These are phyloP conservation scores for Meloidogyne exigua DNA, from an alignment of 1,140 invertebrate species.

Conservation along the genomic window DNA sequence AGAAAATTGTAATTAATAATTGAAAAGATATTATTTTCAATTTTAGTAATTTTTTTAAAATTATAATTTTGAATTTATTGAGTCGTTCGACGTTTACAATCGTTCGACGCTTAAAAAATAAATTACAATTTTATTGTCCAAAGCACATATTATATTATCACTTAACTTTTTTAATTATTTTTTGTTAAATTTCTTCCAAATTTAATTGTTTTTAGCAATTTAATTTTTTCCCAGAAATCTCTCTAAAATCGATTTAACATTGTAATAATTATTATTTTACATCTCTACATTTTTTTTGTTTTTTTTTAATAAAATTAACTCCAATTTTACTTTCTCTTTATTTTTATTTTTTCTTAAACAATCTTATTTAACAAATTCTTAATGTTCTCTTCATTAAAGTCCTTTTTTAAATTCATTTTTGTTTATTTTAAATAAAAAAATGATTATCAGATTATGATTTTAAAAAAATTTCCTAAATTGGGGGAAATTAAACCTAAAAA, in stretches of 20 bases:
- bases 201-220: too few relatives aligned
- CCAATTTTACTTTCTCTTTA: slow-evolving; percentile 1
- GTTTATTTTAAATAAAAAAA: too few relatives aligned
- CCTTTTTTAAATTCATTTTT: too few relatives aligned
- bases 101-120: not conserved
- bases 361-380: not conserved
- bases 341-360: not conserved
- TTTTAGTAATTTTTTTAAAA: not conserved
- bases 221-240: slow-evolving; percentile 1
- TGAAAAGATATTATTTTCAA: too few relatives aligned
- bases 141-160: not conserved
- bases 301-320: slow-evolving; percentile 4
- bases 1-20: too few relatives aligned
- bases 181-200: not conserved
- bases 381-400: too few relatives aligned
- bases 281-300: not conserved
- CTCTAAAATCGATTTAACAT: not conserved
- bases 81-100: not conserved
- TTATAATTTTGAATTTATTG: not conserved
- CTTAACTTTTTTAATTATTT: not conserved
- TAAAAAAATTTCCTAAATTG: too few relatives aligned
- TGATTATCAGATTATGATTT: too few relatives aligned
- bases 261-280: not conserved
- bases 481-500: not conserved
- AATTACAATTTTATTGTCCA: not conserved